Evolutionary conservation across 2,113 vertebrate species (phyloP).

Genomic region (Etheostoma spectabile): DNA sequence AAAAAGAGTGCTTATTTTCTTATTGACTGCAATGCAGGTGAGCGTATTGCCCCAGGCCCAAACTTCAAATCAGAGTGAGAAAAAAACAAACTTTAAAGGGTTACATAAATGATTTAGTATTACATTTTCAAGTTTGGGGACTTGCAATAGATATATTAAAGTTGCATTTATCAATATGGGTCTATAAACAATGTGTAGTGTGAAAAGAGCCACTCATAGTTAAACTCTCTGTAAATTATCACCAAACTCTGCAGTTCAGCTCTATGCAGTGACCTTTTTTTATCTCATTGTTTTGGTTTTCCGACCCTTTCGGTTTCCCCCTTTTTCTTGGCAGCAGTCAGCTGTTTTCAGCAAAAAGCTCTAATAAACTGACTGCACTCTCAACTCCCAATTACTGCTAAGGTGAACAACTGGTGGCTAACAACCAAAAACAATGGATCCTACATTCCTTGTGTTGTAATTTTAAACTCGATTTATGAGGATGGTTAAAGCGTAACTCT

Average conservation of each 20-base stretch:
- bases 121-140: constrained; percentile 15
- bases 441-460: not conserved
- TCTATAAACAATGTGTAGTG: constrained; percentile 17
- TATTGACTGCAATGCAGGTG: not conserved
- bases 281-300: not conserved
- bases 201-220: not conserved
- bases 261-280: not conserved
- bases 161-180: constrained; percentile 39
- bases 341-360: not conserved
- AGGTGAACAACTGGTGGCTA: not conserved
- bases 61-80: constrained; percentile 9
- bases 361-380: not conserved
- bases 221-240: not conserved
- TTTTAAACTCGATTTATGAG: no score
- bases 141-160: constrained; percentile 2
- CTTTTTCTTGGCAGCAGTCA: no score
- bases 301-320: no score
- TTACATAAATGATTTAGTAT: not conserved
- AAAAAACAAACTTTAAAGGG: not conserved
- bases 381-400: not conserved
- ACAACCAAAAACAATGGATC: not conserved
- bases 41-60: not conserved
- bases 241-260: not conserved
- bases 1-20: constrained; percentile 12
- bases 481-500: no score